These are phyloP conservation scores for Lanius ludovicianus DNA, from an alignment of 2,113 vertebrate species.

Conservation along the genomic window DNA sequence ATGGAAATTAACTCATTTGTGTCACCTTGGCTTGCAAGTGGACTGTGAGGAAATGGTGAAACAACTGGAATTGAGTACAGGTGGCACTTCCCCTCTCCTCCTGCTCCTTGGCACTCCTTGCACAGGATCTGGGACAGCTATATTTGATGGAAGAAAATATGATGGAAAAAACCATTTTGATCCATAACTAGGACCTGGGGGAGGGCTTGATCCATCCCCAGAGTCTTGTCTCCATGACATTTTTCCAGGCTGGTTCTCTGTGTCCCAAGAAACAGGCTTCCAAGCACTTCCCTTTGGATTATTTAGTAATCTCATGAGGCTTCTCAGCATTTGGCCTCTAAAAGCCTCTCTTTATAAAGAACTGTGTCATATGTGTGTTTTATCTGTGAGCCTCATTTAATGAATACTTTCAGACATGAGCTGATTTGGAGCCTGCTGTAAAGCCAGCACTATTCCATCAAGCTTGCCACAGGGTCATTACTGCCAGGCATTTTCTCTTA, in stretches of 20 bases:
- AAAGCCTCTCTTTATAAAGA: neutral
- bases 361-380: neutral
- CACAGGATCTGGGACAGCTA: neutral
- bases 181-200: neutral
- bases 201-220: neutral
- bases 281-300: constrained; percentile 5
- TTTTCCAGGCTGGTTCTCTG: constrained; percentile 4
- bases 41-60: neutral
- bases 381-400: neutral
- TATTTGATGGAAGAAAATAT: neutral
- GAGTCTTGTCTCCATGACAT: neutral
- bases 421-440: neutral
- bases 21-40: constrained; percentile 42
- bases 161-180: neutral
- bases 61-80: neutral
- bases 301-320: neutral
- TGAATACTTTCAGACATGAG: neutral
- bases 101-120: neutral
- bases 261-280: constrained; percentile 4
- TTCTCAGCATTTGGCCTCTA: neutral
- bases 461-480: neutral
- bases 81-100: neutral
- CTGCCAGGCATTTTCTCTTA: neutral
- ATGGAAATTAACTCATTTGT: constrained; percentile 65
- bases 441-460: neutral